Base-by-base conservation (phyloP, 1,140 invertebrate species). In the Orchesella cincta region DNA sequence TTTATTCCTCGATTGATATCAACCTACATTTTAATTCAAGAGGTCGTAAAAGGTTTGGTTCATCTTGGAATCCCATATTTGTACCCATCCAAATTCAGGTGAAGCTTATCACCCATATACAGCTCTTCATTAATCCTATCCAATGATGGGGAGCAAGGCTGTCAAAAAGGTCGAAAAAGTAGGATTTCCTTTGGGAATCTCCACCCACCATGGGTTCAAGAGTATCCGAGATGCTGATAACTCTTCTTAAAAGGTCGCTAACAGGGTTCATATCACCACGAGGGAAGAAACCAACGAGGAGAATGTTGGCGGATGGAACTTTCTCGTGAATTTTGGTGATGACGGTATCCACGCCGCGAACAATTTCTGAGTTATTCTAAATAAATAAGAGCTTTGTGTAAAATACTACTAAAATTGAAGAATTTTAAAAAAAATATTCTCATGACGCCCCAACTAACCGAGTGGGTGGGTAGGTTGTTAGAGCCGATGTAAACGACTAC, bases 41-140 rank as follows among this genome's bases (percentile, higher is more conserved):
- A 67, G 62, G 2, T 8, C 8, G 62, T 67, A 67, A 67, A 67
- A 67, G 5, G 62, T 67, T 12, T 23, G 29, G 31, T 67, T 67
- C 62, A 67, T 67, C 8, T 31, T 12, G 8, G 26, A 31, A 67
- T 67, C 62, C 62, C 62, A 67, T 12, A 67, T 26, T 29, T 31
- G 26, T 67, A 67, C n/a, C 62, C 62, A 3, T 18, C 2, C 1
- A 12, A 31, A 29, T 67, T 67, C 23, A 67, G 33, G 31, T 67
- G 62, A n/a, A 67, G 26, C 62, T 67, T 67, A 67, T 67, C 62
- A 31, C 62, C 62, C 33, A 31, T 26, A 67, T 67, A 67, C 29
- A 67, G 33, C 62, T 67, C 62, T 31, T 67, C 62, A 23, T 67
- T 12, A 33, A 67, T 67, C 31, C 28, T 31, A 29, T 67, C 62